Evolutionary conservation across 2,113 vertebrate species (phyloP), one percentile per base, ranked within the genome.

Genomic region (Rhinolophus sinicus): DNA sequence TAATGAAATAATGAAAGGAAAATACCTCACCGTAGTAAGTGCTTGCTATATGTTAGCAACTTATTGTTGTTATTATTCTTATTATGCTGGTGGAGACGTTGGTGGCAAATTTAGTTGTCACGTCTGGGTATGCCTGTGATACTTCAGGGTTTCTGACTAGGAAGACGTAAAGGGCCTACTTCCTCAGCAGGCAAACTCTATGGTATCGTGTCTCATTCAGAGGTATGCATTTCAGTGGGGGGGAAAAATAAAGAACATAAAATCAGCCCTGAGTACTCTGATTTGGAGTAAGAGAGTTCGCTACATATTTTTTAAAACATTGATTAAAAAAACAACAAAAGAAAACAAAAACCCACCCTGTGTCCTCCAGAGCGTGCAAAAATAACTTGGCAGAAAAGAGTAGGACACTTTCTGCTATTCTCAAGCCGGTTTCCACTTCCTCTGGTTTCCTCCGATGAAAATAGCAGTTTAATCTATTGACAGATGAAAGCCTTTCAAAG

Each of bases 401-500:
- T 2, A 62, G 80, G 50, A 24, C 52, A 3, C 44, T 93, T 94
- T 87, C 81, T 90, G 94, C 76, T 93, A 58, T 96, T 75, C 64
- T 76, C 85, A 94, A 60, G 78, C 77, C 50, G 52, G 38, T 87
- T 94, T 82, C 30, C 47, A 58, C 91, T 90, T 95, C 84, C 67
- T 64, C 93, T 82, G 18, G 77, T 65, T 94, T 94, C 93, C 38
- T 44, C 81, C 26, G 93, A 94, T 93, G 95, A 97, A 98, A 97
- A 97, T 90, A 95, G 92, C 93, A 67, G 80, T 80, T 93, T 93
- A 90, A 95, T 97, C 97, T 93, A 94, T 89, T 88, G 97, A 94
- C 96, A 96, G 97, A 96, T 86, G 94, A 97, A 89, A 92, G 91
- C 88, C 80, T 94, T 94, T 94, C 86, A 60, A 90, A 85, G 78